Percentiles rank a stretch among this genome's conserved stretches.
Evolutionary conservation across 2,888 invertebrate genomes (phyloP).

Genomic region (Troides oblongomaculatus): DNA sequence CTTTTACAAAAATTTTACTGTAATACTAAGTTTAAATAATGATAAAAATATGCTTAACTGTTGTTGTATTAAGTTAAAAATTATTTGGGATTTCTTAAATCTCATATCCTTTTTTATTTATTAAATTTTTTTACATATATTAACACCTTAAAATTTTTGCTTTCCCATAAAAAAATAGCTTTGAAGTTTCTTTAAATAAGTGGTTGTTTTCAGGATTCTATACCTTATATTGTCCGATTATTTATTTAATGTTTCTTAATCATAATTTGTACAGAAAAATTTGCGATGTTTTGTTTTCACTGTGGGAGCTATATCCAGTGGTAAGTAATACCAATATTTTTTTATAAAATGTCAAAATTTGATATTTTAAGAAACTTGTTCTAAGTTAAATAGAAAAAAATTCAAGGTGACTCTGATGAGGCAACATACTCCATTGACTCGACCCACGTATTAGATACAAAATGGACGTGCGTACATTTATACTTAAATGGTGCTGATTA

Average conservation of each 20-base stretch:
- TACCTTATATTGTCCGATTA: constrained; percentile 83
- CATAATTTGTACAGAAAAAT: constrained; percentile 84
- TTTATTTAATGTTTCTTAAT: constrained; percentile 85
- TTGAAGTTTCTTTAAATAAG: too few species aligned
- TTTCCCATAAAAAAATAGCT: too few species aligned
- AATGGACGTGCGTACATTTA: neutral
- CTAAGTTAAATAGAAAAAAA: neutral
- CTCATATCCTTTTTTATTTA: too few species aligned
- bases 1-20: too few species aligned
- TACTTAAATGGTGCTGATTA: neutral
- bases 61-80: too few species aligned
- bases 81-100: too few species aligned
- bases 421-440: neutral
- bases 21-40: too few species aligned
- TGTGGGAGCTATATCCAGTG: constrained; percentile 91
- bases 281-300: constrained; percentile 85
- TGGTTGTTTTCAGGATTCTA: constrained; percentile 70
- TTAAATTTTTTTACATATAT: too few species aligned
- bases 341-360: neutral
- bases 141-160: too few species aligned
- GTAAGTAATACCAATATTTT: constrained; percentile 74
- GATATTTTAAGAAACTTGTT: neutral
- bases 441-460: neutral
- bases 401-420: neutral
- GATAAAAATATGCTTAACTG: too few species aligned